phyloP scores from a whole-genome alignment of 2,113 vertebrate species.

The Caranx ignobilis region DNA sequence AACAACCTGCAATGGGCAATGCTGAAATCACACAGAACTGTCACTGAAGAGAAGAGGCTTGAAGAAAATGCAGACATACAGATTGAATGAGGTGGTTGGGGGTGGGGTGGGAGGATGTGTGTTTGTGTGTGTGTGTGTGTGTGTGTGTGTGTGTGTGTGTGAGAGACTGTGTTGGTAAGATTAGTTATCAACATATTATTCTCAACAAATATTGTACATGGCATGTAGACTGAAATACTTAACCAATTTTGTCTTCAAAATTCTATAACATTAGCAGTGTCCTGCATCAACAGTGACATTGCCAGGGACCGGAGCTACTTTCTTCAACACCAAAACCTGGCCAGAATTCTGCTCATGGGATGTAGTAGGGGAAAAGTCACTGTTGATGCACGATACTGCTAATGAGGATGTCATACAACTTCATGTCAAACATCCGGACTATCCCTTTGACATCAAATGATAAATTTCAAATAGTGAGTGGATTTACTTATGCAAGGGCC shows the following conservation, averaged over 20 bases:
- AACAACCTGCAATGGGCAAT: constrained; percentile 12
- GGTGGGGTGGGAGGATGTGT: background rate
- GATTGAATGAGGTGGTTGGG: background rate
- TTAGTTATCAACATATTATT: background rate
- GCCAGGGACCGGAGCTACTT: too few species aligned
- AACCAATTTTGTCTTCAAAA: background rate
- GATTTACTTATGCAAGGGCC: background rate
- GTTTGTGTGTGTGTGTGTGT: background rate
- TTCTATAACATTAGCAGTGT: background rate
- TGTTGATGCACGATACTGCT: too few species aligned
- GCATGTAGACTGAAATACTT: background rate
- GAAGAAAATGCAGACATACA: constrained; percentile 18
- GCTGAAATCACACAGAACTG: constrained; percentile 37
- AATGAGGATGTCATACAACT: too few species aligned
- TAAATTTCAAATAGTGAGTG: background rate
- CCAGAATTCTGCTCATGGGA: too few species aligned
- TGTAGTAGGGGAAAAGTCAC: too few species aligned
- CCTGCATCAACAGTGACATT: too few species aligned
- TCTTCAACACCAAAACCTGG: too few species aligned
- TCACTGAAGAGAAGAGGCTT: constrained; percentile 29
- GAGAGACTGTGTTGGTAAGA: constrained; percentile 24
- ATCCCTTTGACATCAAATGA: background rate
- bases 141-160: too few species aligned
- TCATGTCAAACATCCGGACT: too few species aligned
- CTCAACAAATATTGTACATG: background rate